Evolutionary conservation across 2,797 vertebrate genomes (phyloP), one percentile per base, ranked within the genome.

Genomic region (Molossus molossus): DNA sequence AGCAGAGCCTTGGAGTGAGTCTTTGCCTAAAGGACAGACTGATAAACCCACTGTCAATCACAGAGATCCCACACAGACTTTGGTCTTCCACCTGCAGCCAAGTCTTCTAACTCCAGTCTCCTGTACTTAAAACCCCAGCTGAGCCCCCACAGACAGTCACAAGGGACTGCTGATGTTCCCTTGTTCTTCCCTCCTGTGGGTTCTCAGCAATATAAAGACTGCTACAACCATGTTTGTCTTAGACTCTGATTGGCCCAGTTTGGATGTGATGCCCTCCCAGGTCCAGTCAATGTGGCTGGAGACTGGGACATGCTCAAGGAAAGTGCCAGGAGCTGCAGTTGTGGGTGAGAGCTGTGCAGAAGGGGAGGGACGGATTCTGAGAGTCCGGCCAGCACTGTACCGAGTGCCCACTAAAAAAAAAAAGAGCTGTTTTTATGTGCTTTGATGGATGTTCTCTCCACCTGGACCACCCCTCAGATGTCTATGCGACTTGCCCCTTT

Each of bases 121-220:
- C 73, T 48, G 18, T 64, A 79, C 15, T 27, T 67, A 17, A 80
- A 88, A 80, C 37, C 33, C 37, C 65, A 85, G 15, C 25, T 80
- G 69, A 60, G n/a, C 10, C 9, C 0, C 11, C 9, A 21, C 25
- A 33, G 58, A 81, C 1, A 48, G 55, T 48, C 58, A 45, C 37
- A 60, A 29, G 0, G 0, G 14, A 37, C 27, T 15, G 4, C 45
- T 29, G 48, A 62, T 81, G 87, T 90, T 27, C 87, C 57, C 62
- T 73, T 48, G 15, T 40, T 37, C 64, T 53, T n/a, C 37, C 60
- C 53, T 94, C 37, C 50, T 93, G 86, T 57, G 23, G 64, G 70
- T 92, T 96, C 79, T 91, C 64, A 75, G 77, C 53, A 17, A 84
- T 96, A 4, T 64, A 62, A 73, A 77, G 37, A 50, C 69, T 87